Evolutionary conservation across 2,888 invertebrate genomes (phyloP), one percentile per base, ranked within the genome.

Genomic region (Acleris holmiana): DNA sequence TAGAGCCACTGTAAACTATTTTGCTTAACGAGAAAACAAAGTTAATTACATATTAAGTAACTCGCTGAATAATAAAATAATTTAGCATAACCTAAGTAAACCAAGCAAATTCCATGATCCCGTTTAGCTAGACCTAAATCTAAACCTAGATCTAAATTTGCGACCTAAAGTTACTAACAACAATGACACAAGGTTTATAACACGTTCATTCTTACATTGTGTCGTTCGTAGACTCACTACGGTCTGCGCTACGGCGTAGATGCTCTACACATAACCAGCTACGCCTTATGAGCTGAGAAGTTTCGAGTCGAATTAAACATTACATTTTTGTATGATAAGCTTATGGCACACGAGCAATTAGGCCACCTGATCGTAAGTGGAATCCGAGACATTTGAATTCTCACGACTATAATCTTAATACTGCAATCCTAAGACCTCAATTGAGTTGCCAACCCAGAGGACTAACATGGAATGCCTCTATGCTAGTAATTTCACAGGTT

Each of bases 121-220:
- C 48, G 25, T 46, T 58, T 54, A 64, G 48, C 47, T 17, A 40
- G 47, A 29, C 23, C 54, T 18, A 58, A 49, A 65, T 65, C 65
- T 65, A 13, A 48, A 59, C 65, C 65, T 60, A 65, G 59, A 65
- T 65, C 65, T 65, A 29, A 29, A 59, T n/a, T 35, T 40, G 61
- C 13, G 23, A 47, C 46, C 23, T 48, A 53, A 54, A 60, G 23
- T 53, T 47, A 29, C 46, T 56, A 55, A 19, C 59, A 54, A 64
- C 58, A 49, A 59, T 64, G 47, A 47, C 54, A 46, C 46, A 49
- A 44, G 25, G 58, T 64, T 54, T 44, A 44, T 44, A 44, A 58
- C 25, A 40, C 35, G 35, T 35, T 35, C 35, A 13, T 35, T 25
- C 58, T 47, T 58, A 64, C 63, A 63, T 47, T 63, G 63, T 64